These are phyloP conservation scores for Rachycentron canadum DNA, from an alignment of 2,797 vertebrate genomes.

Conservation along the genomic window DNA sequence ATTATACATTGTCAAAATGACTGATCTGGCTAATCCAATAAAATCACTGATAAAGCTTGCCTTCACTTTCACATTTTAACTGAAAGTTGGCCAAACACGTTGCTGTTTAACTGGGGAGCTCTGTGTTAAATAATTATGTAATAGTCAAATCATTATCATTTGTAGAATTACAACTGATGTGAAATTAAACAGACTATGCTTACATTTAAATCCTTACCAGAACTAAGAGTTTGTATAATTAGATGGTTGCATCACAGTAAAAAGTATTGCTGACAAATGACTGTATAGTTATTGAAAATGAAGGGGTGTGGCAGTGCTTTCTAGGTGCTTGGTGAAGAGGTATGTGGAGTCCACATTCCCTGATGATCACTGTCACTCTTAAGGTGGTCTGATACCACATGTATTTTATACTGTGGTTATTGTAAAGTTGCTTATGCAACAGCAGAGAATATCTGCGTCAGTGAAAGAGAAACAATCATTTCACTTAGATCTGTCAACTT, in stretches of 20 bases:
- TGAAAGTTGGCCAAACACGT: neutral
- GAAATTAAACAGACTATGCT: no score
- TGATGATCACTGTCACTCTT: constrained; percentile 2
- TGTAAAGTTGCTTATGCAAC: neutral
- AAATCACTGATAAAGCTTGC: neutral
- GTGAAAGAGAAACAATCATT: constrained; percentile 6
- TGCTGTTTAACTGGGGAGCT: neutral
- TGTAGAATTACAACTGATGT: neutral
- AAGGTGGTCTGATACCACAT: constrained; percentile 9
- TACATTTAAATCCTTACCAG: no score
- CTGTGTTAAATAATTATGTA: neutral
- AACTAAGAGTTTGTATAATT: neutral
- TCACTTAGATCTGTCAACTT: constrained; percentile 4
- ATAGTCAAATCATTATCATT: neutral
- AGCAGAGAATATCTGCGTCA: neutral
- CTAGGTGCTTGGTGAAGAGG: neutral
- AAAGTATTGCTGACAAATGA: neutral
- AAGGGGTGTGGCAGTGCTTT: neutral
- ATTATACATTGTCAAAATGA: neutral
- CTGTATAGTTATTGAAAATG: neutral
- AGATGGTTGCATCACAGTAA: neutral
- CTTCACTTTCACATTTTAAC: neutral
- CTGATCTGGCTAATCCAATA: neutral
- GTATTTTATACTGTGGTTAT: constrained; percentile 1
- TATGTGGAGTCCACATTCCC: no score